Evolutionary conservation across 2,888 invertebrate species (phyloP).

Genomic region (Campaea margaritaria): DNA sequence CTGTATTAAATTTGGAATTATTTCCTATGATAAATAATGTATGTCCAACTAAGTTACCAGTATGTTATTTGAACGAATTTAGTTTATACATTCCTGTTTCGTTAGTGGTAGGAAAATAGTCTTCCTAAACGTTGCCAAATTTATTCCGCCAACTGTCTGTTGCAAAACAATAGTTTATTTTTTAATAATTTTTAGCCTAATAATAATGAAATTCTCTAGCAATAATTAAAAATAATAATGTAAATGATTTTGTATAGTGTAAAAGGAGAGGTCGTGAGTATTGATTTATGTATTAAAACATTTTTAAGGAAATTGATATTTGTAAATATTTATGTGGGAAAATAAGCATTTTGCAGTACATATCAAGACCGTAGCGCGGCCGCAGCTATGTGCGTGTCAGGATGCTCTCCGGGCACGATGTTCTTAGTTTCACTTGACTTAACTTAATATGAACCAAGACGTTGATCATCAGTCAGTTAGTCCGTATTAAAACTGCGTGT

Average conservation of each 20-base stretch:
- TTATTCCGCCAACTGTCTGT: slow-evolving; percentile 81
- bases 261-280: slow-evolving; percentile 66
- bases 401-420: slow-evolving; percentile 43
- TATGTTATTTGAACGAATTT: slow-evolving; percentile 82
- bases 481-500: not conserved
- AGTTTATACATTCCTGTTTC: slow-evolving; percentile 83
- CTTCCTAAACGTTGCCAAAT: slow-evolving; percentile 85
- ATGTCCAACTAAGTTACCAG: slow-evolving; percentile 81
- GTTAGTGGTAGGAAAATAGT: slow-evolving; percentile 84
- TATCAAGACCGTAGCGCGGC: slow-evolving; percentile 62
- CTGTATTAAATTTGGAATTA: slow-evolving; percentile 68
- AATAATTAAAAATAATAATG: slow-evolving; percentile 79
- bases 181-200: slow-evolving; percentile 74
- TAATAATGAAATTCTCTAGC: slow-evolving; percentile 83
- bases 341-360: slow-evolving; percentile 59
- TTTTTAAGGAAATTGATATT: slow-evolving; percentile 58
- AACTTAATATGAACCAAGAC: not conserved
- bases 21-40: slow-evolving; percentile 60
- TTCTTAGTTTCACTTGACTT: not conserved
- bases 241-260: slow-evolving; percentile 84
- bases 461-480: not conserved
- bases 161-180: slow-evolving; percentile 76
- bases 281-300: slow-evolving; percentile 63
- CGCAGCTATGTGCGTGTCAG: slow-evolving; percentile 49
- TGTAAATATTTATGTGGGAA: slow-evolving; percentile 67